phyloP scores from a whole-genome alignment of 2,888 invertebrate species.

The Caenorhabditis parvicauda region DNA sequence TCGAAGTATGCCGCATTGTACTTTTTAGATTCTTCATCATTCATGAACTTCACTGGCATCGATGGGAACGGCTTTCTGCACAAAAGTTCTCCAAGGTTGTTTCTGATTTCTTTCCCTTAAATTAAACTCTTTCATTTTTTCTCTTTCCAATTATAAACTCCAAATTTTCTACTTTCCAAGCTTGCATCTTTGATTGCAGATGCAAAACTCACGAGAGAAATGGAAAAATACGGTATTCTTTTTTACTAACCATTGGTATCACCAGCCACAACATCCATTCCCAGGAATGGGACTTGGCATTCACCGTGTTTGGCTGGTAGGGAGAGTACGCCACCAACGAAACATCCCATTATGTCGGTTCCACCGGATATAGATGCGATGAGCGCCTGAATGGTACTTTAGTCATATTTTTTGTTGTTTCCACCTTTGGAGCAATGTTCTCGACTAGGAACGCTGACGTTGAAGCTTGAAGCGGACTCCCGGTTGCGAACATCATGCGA shows the following conservation, averaged over 20 bases:
- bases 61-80: conserved; percentile 69
- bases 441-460: conserved; percentile 68
- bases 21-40: conserved; percentile 59
- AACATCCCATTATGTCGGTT: conserved; percentile 70
- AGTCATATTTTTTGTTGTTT: neutral
- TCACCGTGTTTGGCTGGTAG: conserved; percentile 69
- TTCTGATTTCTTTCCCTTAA: conserved; percentile 63
- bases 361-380: conserved; percentile 65
- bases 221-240: no score
- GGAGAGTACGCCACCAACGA: conserved; percentile 67
- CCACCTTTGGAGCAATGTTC: conserved; percentile 64
- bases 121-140: no score
- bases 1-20: conserved; percentile 46
- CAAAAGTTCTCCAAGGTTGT: conserved; percentile 68
- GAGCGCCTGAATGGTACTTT: conserved; percentile 33
- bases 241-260: conserved; percentile 63
- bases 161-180: no score
- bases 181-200: no score
- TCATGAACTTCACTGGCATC: conserved; percentile 69
- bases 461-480: conserved; percentile 66
- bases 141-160: no score
- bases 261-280: conserved; percentile 67
- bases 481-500: conserved; percentile 65
- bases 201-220: no score
- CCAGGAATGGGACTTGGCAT: conserved; percentile 67